Evolutionary conservation across 1,140 invertebrate species (phyloP), one percentile per base, ranked within the genome.

Genomic region (Pomacea maculata): DNA sequence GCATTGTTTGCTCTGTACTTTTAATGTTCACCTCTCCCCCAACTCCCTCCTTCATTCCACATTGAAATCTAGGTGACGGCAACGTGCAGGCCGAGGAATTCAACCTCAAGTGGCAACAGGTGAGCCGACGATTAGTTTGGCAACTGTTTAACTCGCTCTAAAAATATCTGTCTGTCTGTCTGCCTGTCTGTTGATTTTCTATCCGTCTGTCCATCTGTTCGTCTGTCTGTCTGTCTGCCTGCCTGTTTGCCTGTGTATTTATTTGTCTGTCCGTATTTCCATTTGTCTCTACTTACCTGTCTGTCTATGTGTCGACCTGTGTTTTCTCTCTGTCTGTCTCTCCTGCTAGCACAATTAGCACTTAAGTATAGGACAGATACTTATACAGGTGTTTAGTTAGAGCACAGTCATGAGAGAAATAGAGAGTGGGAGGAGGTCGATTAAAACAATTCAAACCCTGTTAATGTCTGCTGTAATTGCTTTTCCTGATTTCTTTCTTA

Each of bases 211-310:
- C 11, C 45, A n/a, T 71, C 70, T 71, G n/a, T 73, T 52, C 15
- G 15, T 52, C 71, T 73, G n/a, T 73, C 71, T 73, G 10, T 73
- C 29, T 73, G n/a, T 73, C 29, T 71, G 19, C 11, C 11, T 71
- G 19, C 11, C 70, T 71, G 1, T 7, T 11, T 71, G 19, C 45
- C 70, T n/a, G 70, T 71, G 4, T 25, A 6, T 71, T 14, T 11
- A n/a, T 71, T 34, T 71, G n/a, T 71, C 70, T 71, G n/a, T 71
- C 70, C 45, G n/a, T 71, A 5, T 11, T 3, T 71, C 70, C 45
- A n/a, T 71, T 11, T 71, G n/a, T 71, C 70, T 71, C 70, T 71
- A 6, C 45, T 25, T 17, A 17, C 45, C 25, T 71, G 17, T 71
- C 11, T 71, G 8, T 71, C 11, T 29, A n/a, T 71, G 7, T 71